Percentiles rank a stretch among this genome's conserved stretches.
Conservation (phyloP, 2,797 vertebrate genomes). For the Saguinus oedipus region DNA sequence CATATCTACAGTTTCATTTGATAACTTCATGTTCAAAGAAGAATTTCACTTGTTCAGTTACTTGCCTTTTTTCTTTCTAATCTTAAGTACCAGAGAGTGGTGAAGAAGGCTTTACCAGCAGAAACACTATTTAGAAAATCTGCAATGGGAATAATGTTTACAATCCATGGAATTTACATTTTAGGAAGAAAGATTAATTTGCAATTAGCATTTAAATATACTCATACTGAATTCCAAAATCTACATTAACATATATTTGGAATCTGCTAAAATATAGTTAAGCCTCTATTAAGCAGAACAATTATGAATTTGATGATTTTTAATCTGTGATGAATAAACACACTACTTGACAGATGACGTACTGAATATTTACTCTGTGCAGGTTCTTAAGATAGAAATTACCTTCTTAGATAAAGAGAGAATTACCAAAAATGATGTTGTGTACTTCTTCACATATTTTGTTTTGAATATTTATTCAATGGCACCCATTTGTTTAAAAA, state of each 20-base stretch:
- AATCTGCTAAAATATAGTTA: conserved; percentile 28
- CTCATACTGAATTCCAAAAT: neutral
- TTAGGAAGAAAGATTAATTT: conserved; percentile 29
- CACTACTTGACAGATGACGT: neutral
- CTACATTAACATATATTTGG: conserved; percentile 13
- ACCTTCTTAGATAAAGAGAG: conserved; percentile 36
- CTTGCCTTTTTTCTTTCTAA: neutral
- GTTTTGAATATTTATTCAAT: neutral
- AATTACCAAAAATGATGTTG: neutral
- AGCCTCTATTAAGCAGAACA: conserved; percentile 3
- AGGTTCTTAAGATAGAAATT: conserved; percentile 48
- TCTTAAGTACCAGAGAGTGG: neutral
- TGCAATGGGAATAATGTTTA: neutral
- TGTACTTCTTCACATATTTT: neutral
- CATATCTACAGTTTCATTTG: neutral
- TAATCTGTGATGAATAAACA: conserved; percentile 17
- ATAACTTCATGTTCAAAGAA: conserved; percentile 37
- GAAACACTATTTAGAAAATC: neutral
- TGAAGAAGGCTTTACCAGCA: neutral
- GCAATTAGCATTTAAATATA: neutral
- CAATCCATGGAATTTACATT: neutral
- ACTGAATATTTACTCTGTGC: neutral
- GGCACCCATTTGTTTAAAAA: neutral
- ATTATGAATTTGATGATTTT: conserved; percentile 27
- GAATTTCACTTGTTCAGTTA: neutral